Percentiles rank a stretch among this genome's conserved stretches.
These are phyloP conservation scores for Chironex yamaguchii DNA, from an alignment of 30 jellyfish, hydroid and myxozoan genomes.

Conservation along the genomic window DNA sequence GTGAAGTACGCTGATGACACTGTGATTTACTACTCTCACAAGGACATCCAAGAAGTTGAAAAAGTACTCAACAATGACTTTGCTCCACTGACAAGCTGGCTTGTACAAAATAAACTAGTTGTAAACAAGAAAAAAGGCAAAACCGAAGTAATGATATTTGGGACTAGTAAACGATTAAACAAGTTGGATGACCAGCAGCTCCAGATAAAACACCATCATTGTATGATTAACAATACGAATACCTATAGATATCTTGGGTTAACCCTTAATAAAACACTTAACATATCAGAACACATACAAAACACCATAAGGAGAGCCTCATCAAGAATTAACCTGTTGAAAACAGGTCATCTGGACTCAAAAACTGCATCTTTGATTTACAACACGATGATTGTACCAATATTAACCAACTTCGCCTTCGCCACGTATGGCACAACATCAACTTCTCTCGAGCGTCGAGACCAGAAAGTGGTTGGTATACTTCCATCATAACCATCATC, in stretches of 20 bases:
- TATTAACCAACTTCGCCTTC: conserved; percentile 20
- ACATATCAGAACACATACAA: conserved; percentile 54
- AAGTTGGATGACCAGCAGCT: no score
- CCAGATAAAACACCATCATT: conserved; percentile 11
- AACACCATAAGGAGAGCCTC: conserved; percentile 42
- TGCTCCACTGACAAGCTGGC: conserved; percentile 39
- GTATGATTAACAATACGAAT: conserved; percentile 23
- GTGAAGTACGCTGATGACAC: conserved; percentile 62
- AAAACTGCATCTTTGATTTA: conserved; percentile 8
- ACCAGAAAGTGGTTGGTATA: conserved; percentile 46
- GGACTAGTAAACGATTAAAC: background rate
- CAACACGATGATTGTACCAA: conserved; percentile 30
- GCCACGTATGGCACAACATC: no score
- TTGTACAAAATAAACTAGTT: conserved; percentile 20
- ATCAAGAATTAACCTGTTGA: conserved; percentile 2
- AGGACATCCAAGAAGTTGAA: conserved; percentile 23
- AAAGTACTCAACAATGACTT: conserved; percentile 17
- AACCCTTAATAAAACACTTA: conserved; percentile 22
- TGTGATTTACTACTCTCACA: conserved; percentile 16
- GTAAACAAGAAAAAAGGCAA: conserved; percentile 6
- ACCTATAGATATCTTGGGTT: conserved; percentile 46
- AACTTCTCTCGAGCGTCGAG: conserved; percentile 62
- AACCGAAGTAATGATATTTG: conserved; percentile 28
- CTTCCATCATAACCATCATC: conserved; percentile 52
- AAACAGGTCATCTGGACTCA: conserved; percentile 21